Conservation (phyloP, 1,140 invertebrate species). For the Lasioglossum baleicum region DNA sequence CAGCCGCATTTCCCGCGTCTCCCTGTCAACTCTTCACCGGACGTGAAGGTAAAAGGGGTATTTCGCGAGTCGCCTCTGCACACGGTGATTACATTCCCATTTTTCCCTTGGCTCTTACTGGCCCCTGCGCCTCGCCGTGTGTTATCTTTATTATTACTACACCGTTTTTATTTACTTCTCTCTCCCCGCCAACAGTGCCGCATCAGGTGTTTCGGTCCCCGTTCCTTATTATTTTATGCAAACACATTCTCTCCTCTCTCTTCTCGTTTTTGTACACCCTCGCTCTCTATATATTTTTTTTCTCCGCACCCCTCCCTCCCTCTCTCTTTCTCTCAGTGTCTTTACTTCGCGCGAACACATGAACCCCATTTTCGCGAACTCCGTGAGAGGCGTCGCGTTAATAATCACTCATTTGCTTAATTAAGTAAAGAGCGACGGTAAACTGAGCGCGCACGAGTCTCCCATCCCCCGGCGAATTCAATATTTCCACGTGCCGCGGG, state of each 20-base stretch:
- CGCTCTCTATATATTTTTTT: background rate
- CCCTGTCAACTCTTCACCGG: background rate
- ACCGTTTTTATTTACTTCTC: conserved; percentile 14
- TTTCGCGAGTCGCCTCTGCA: conserved; percentile 24
- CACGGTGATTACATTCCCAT: conserved; percentile 43
- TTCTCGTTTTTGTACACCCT: background rate
- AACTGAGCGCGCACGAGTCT: conserved; percentile 3
- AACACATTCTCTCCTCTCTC: conserved; percentile 13
- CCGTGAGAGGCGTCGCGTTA: conserved; percentile 17
- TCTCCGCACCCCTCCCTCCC: too few relatives aligned
- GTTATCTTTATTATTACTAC: conserved; percentile 41
- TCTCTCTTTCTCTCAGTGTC: background rate
- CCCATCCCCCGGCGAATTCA: background rate
- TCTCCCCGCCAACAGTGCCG: background rate
- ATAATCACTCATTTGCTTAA: conserved; percentile 50
- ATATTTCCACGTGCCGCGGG: background rate
- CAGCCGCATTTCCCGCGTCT: background rate
- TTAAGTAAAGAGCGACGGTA: conserved; percentile 36
- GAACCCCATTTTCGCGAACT: background rate
- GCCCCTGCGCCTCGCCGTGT: background rate
- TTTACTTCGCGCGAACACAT: conserved; percentile 7
- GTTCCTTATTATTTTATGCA: conserved; percentile 44
- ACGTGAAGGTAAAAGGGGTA: conserved; percentile 12
- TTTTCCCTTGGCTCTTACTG: conserved; percentile 6
- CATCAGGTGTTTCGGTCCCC: conserved; percentile 10